A percentile compares a stretch with the other conserved stretches of the same genome.
Evolutionary conservation across 2,797 vertebrate species (phyloP).

Genomic region (Tauraco hartlaubi): DNA sequence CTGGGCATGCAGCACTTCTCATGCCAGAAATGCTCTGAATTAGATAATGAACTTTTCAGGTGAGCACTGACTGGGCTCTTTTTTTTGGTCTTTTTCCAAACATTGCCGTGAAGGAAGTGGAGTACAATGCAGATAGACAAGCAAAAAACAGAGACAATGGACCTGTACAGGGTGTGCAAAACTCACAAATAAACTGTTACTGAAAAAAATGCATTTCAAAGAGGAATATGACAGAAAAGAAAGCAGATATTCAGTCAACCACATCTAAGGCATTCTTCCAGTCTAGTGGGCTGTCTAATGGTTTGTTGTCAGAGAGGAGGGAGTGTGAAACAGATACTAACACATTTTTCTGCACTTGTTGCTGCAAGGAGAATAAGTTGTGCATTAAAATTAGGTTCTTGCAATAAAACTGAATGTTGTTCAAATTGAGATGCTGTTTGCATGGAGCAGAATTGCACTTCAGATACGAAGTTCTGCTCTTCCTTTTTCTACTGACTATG

Average conservation of each 20-base stretch:
- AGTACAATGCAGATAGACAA: background rate
- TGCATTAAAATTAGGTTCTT: background rate
- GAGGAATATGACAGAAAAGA: background rate
- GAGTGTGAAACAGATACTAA: background rate
- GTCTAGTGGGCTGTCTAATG: background rate
- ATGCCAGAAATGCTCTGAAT: background rate
- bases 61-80: background rate
- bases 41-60: background rate
- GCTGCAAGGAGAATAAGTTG: background rate
- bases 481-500: background rate
- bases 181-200: background rate
- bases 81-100: background rate
- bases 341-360: background rate
- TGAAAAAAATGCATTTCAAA: background rate
- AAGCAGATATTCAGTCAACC: background rate
- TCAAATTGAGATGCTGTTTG: background rate
- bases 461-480: background rate
- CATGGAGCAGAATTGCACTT: background rate
- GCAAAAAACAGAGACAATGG: background rate
- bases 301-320: background rate
- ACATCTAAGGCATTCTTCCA: background rate
- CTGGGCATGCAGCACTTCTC: background rate
- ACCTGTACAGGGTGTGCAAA: background rate
- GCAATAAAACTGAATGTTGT: background rate
- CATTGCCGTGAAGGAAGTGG: background rate